Evolutionary conservation across 2,113 vertebrate genomes (phyloP), one percentile per base, ranked within the genome.

Genomic region (Gambusia affinis): DNA sequence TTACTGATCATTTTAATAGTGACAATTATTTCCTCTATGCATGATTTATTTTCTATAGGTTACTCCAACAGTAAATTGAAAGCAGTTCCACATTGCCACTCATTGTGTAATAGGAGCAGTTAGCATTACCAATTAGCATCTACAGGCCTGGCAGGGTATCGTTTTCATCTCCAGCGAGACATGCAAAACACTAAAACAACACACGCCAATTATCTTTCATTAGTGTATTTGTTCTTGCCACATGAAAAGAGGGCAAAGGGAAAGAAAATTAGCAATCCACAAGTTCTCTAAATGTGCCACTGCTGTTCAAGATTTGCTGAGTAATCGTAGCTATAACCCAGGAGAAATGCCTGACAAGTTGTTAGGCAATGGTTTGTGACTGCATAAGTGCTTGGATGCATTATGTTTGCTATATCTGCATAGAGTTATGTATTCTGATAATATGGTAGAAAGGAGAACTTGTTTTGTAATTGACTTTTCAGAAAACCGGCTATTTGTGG

Each of bases 201-300:
- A 88, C 75, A 68, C 57, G 60, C 42, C 75, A 82, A 87, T 92
- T 85, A 90, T 87, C 69, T 73, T 82, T 78, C 75, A 90, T 90
- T 91, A 89, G 78, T 60, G 75, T 72, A 74, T 87, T 92, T 89
- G 85, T 87, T 89, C 84, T 89, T 19, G 60, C 81, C 87, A 84
- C 79, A 83, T 28, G n/a, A 76, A 83, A 88, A 82, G 67, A 65
- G 67, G 83, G 67, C 76, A 84, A 72, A 84, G 76, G 77, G 78
- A 60, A 75, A 80, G 73, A 80, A 81, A 75, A 72, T 62, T 33
- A 80, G 17, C 28, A 72, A 71, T 29, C 37, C 22, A 24, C 60
- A 65, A 73, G 39, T 11, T 60, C 67, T 71, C 64, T 80, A 68
- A 67, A 69, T 64, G 64, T 76, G 72, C 19, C 19, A 77, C 63